phyloP scores from a whole-genome alignment of 2,797 vertebrate genomes.

The Ceryle rudis region DNA sequence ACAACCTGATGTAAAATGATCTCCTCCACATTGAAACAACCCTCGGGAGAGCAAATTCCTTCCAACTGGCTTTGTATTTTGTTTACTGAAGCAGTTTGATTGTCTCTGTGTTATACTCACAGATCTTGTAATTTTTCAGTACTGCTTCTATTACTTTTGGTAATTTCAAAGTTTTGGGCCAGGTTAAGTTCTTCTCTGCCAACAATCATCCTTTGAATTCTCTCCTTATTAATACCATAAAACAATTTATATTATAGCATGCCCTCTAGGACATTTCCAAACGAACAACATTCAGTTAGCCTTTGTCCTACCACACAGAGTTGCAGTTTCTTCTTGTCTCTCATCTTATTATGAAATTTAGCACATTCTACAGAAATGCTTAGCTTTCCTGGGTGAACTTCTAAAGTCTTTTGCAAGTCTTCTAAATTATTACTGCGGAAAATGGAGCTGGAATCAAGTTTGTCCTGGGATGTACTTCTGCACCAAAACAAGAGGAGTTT shows the following conservation, averaged over 20 bases:
- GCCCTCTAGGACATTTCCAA: constrained; percentile 47
- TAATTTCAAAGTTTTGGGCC: constrained; percentile 40
- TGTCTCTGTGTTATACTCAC: constrained; percentile 34
- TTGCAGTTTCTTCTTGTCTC: constrained; percentile 11
- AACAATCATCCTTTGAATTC: constrained; percentile 39
- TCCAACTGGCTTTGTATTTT: constrained; percentile 62
- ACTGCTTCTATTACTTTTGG: constrained; percentile 34
- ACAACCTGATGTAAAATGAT: constrained; percentile 60
- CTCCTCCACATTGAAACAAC: constrained; percentile 57
- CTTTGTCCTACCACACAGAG: neutral
- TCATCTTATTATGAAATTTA: constrained; percentile 17
- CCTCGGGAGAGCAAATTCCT: constrained; percentile 40
- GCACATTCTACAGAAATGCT: constrained; percentile 28
- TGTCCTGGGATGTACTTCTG: neutral
- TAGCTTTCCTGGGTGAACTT: neutral
- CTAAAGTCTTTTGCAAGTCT: constrained; percentile 8
- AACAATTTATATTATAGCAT: constrained; percentile 31
- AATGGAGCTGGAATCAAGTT: neutral
- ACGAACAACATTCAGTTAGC: constrained; percentile 15
- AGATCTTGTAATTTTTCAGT: constrained; percentile 62
- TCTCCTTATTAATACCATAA: constrained; percentile 46
- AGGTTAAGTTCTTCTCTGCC: constrained; percentile 49
- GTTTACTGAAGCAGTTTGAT: constrained; percentile 61
- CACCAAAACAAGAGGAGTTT: neutral
- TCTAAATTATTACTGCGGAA: neutral